Percentiles rank a stretch among this genome's conserved stretches.
phyloP scores from a whole-genome alignment of 2,888 invertebrate species.

The Cephus pulcher region DNA sequence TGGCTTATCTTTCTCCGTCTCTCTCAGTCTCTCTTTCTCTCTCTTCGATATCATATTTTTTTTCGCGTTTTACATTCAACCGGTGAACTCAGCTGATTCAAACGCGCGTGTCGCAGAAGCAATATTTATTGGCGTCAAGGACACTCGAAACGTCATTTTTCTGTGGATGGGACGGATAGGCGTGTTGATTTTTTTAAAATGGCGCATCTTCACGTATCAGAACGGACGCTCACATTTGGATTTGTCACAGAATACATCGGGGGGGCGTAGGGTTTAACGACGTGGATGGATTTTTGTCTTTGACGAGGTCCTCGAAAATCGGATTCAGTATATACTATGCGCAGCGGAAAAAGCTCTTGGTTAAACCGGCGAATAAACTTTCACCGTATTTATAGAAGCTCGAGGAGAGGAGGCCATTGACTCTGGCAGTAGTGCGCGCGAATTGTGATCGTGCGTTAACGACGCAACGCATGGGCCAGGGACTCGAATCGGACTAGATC shows the following conservation, averaged over 20 bases:
- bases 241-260: background rate
- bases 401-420: slow-evolving; percentile 15
- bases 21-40: background rate
- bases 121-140: background rate
- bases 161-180: background rate
- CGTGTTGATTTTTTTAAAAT: background rate
- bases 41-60: background rate
- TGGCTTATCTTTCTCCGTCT: slow-evolving; percentile 7
- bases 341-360: background rate
- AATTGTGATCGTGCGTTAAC: background rate
- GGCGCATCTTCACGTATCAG: background rate
- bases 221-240: background rate
- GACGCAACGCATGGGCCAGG: background rate
- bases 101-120: background rate
- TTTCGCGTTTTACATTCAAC: background rate
- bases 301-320: background rate
- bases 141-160: background rate
- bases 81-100: background rate
- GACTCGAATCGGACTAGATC: background rate
- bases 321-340: background rate
- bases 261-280: background rate
- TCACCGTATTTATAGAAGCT: slow-evolving; percentile 23
- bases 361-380: slow-evolving; percentile 13
- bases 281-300: background rate
- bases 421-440: slow-evolving; percentile 8